These are phyloP conservation scores for Sitobion miscanthi DNA, from an alignment of 1,140 invertebrate genomes.

Conservation along the genomic window DNA sequence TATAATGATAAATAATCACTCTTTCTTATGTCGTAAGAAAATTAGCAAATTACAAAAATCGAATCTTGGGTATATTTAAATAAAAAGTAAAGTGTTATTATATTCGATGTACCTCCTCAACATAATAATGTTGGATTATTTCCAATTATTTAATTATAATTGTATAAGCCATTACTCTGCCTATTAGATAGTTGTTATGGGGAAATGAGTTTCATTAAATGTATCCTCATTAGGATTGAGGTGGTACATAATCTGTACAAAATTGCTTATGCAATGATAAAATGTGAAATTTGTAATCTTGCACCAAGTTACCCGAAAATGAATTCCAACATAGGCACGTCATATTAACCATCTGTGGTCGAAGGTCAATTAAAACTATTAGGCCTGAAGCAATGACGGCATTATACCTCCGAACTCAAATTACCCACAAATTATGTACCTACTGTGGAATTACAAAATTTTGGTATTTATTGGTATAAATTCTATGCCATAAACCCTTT, in stretches of 20 bases:
- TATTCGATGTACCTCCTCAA: background rate
- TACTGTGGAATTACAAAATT: background rate
- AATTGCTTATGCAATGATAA: background rate
- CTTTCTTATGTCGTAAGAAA: background rate
- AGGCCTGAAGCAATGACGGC: background rate
- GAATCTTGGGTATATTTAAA: background rate
- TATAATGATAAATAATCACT: background rate
- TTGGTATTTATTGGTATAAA: background rate
- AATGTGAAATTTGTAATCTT: background rate
- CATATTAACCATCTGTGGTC: background rate
- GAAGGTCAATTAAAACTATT: background rate
- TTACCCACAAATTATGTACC: background rate
- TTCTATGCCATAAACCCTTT: background rate
- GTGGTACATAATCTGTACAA: background rate
- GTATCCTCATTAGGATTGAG: background rate
- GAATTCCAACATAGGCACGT: background rate
- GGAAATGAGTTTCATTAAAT: background rate
- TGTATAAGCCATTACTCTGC: background rate
- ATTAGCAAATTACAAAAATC: background rate
- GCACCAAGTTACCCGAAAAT: background rate
- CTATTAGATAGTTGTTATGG: background rate
- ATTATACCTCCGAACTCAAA: background rate
- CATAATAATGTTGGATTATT: background rate
- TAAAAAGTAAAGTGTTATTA: background rate
- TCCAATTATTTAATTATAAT: background rate